Base-by-base conservation (phyloP, 2,113 vertebrate species). In the Eidolon helvum region DNA sequence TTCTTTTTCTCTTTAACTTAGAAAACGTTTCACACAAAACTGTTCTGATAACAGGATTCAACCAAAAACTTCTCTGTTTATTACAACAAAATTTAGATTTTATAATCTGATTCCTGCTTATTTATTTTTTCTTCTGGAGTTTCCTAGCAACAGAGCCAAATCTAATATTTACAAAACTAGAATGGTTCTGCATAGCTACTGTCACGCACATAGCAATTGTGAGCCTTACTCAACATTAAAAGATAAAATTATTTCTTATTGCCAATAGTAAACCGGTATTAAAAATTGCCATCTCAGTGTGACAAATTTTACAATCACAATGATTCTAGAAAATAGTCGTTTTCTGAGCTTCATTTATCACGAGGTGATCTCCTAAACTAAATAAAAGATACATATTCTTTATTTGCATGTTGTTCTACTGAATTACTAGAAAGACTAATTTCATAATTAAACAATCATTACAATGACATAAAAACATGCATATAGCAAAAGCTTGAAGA, bases 91-190 rank as follows among this genome's bases (percentile, higher is more conserved):
- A 78, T 96, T 88, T 53, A 74, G n/a, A 68, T 88, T 97, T 94
- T 22, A 38, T 55, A 75, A 85, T 86, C 65, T 84, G 50, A 45
- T 59, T 59, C 40, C 30, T 79, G 28, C n/a, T 43, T 7, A 45
- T 63, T 66, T 71, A n/a, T 72, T 45, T 92, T 80, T 30, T 55
- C 10, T 72, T 69, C 95, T 92, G 0, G 1, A 18, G 97, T 90
- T 84, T 91, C 98, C 72, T 72, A 97, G 97, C 98, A 98, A 97
- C 97, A 48, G 30, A 66, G 53, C 69, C 79, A 94, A 74, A 95
- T n/a, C 96, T 92, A 91, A 78, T 86, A 33, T 11, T 79, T 7
- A 74, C 90, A 84, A 94, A 79, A 38, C 30, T 38, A 85, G 55
- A 74, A 65, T 43, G 89, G 71, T 22, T 91, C 75, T 40, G 22